phyloP scores from a whole-genome alignment of 1,140 invertebrate genomes.

The Teleogryllus occipitalis region DNA sequence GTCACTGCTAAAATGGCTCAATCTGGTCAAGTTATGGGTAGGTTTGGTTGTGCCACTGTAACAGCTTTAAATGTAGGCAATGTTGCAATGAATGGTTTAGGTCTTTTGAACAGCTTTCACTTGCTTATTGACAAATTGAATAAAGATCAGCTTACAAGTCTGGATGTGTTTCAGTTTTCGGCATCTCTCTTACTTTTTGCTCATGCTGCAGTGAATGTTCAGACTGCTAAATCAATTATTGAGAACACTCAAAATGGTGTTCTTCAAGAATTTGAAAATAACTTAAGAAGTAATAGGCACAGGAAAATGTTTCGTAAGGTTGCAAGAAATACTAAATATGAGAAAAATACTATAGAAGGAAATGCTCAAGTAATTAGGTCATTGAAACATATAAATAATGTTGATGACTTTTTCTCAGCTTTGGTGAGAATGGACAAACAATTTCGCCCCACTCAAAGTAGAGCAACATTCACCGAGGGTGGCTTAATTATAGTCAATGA shows the following conservation, averaged over 20 bases:
- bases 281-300: slow-evolving; percentile 25
- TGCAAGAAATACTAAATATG: slow-evolving; percentile 25
- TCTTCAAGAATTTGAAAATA: slow-evolving; percentile 20
- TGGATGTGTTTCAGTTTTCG: slow-evolving; percentile 32
- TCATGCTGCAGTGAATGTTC: slow-evolving; percentile 34
- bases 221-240: slow-evolving; percentile 31
- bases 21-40: not conserved
- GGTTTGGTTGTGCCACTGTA: not conserved
- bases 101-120: not conserved
- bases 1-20: not conserved
- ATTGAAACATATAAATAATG: slow-evolving; percentile 24
- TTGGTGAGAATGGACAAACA: slow-evolving; percentile 25
- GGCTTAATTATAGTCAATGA: not conserved
- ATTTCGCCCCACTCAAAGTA: slow-evolving; percentile 8
- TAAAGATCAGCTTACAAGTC: not conserved
- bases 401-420: slow-evolving; percentile 26
- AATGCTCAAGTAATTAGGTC: slow-evolving; percentile 25
- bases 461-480: not conserved
- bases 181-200: slow-evolving; percentile 36
- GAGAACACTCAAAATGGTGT: slow-evolving; percentile 31
- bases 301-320: slow-evolving; percentile 27
- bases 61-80: not conserved
- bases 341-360: slow-evolving; percentile 16
- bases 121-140: not conserved
- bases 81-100: not conserved